phyloP scores from a whole-genome alignment of 2,888 invertebrate genomes.

The Epinotia bilunana region DNA sequence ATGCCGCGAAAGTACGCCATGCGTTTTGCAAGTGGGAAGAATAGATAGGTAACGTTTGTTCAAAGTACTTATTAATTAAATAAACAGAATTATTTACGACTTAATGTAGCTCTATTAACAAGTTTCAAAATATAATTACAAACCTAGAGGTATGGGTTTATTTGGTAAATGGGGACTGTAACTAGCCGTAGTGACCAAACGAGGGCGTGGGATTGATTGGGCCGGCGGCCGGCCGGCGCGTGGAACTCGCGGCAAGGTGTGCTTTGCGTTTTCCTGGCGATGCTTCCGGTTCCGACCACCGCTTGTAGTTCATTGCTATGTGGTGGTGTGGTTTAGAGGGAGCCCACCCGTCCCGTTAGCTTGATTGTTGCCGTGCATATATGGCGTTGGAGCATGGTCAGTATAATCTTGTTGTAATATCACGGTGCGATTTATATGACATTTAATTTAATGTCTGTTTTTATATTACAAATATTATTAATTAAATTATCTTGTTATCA shows the following conservation, averaged over 20 bases:
- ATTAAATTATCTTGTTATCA: not conserved
- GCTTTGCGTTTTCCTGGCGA: constrained; percentile 57
- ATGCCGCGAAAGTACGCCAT: constrained; percentile 79
- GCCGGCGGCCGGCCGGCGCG: constrained; percentile 52
- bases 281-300: constrained; percentile 57
- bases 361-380: constrained; percentile 1
- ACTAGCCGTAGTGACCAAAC: constrained; percentile 1
- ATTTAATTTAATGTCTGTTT: too few relatives aligned
- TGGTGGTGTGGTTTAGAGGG: constrained; percentile 13
- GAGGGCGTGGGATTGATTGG: constrained; percentile 51
- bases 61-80: constrained; percentile 34
- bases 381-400: too few relatives aligned
- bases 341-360: constrained; percentile 6
- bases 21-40: constrained; percentile 73
- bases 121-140: too few relatives aligned
- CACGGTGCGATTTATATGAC: too few relatives aligned
- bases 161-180: not conserved
- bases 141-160: not conserved
- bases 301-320: constrained; percentile 42
- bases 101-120: not conserved
- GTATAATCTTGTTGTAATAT: too few relatives aligned
- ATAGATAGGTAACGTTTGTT: constrained; percentile 34
- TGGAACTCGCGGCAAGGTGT: constrained; percentile 46
- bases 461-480: too few relatives aligned
- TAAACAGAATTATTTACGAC: constrained; percentile 19